phyloP scores from a whole-genome alignment of 2,113 vertebrate species.

The Austrofundulus limnaeus region DNA sequence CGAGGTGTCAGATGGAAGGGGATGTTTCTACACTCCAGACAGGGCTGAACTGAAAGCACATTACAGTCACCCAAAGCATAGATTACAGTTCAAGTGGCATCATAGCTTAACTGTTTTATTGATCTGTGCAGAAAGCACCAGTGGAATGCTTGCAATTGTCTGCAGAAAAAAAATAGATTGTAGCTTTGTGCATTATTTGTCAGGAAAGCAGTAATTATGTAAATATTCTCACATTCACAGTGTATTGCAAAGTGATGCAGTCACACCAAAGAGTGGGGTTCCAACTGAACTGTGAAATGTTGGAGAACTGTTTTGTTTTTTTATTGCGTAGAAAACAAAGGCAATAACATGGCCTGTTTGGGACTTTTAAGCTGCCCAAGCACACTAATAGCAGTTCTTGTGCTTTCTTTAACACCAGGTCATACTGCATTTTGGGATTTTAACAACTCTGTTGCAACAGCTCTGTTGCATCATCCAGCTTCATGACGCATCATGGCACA shows the following conservation, averaged over 20 bases:
- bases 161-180: conserved; percentile 21
- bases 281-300: conserved; percentile 2
- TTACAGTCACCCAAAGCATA: conserved; percentile 24
- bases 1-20: conserved; percentile 52
- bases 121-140: conserved; percentile 2
- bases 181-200: conserved; percentile 28
- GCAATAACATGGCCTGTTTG: conserved; percentile 11
- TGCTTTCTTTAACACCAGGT: background rate
- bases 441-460: background rate
- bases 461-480: background rate
- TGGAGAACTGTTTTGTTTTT: conserved; percentile 11
- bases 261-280: conserved; percentile 17
- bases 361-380: background rate
- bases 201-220: conserved; percentile 38
- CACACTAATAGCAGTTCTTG: conserved; percentile 1
- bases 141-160: conserved; percentile 6
- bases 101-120: conserved; percentile 19
- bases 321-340: conserved; percentile 14
- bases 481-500: background rate
- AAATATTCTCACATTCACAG: conserved; percentile 24
- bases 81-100: conserved; percentile 19
- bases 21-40: conserved; percentile 38
- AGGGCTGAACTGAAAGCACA: conserved; percentile 33
- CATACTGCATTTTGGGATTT: background rate
- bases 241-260: conserved; percentile 16